Evolutionary conservation across 2,797 vertebrate species (phyloP).

Genomic region (Enteromius thamalakanensis): DNA sequence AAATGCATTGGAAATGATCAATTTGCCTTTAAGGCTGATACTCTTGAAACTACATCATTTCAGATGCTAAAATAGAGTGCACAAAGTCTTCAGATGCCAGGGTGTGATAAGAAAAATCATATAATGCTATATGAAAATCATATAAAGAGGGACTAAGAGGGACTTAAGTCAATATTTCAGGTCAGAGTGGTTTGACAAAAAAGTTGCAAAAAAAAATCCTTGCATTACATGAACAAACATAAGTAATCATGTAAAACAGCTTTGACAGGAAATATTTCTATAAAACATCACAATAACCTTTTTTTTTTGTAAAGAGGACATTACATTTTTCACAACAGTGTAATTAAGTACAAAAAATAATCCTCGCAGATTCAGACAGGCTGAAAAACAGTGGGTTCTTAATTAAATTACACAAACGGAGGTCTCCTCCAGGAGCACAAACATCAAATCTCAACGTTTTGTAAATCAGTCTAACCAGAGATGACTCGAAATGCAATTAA

Average conservation of each 20-base stretch:
- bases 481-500: constrained; percentile 42
- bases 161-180: too few relatives aligned
- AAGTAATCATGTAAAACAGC: too few relatives aligned
- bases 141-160: too few relatives aligned
- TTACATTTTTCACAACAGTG: background rate
- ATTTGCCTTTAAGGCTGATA: constrained; percentile 16
- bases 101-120: background rate
- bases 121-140: background rate
- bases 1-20: background rate
- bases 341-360: background rate
- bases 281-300: background rate
- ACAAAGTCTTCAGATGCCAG: background rate
- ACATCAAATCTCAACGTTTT: constrained; percentile 34
- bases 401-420: constrained; percentile 30
- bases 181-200: too few relatives aligned
- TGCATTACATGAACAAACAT: too few relatives aligned
- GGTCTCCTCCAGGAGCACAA: constrained; percentile 20
- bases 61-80: background rate
- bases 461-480: constrained; percentile 31
- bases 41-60: background rate
- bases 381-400: constrained; percentile 23
- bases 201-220: too few relatives aligned
- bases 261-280: too few relatives aligned
- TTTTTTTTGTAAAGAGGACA: background rate
- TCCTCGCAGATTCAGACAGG: background rate